Percentiles rank a stretch among this genome's conserved stretches.
Evolutionary conservation across 2,888 invertebrate species (phyloP).

Genomic region (Rotaria macrura): DNA sequence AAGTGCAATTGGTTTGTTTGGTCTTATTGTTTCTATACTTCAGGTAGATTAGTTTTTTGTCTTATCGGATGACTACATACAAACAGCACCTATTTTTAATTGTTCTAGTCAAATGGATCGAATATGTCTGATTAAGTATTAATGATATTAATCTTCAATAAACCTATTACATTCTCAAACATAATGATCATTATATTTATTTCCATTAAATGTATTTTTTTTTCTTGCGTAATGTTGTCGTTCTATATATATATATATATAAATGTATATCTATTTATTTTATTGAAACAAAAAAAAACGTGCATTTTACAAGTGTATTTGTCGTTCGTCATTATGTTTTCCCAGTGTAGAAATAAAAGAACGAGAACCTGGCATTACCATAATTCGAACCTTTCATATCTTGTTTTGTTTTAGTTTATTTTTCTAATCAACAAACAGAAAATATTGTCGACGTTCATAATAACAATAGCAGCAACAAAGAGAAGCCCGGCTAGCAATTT

Average conservation of each 20-base stretch:
- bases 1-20: conserved; percentile 94
- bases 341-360: background rate
- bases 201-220: background rate
- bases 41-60: conserved; percentile 36
- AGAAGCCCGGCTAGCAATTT: background rate
- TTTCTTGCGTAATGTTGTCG: background rate
- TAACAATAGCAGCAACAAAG: background rate
- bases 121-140: background rate
- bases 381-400: background rate
- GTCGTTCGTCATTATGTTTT: background rate
- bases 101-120: background rate
- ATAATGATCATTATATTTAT: background rate
- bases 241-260: background rate
- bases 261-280: background rate
- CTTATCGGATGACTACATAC: too few relatives aligned
- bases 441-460: background rate
- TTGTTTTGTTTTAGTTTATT: background rate
- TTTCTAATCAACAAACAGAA: background rate
- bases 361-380: background rate
- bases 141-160: background rate
- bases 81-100: too few relatives aligned
- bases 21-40: conserved; percentile 84
- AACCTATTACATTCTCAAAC: background rate
- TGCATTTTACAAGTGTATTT: background rate
- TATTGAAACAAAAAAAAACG: background rate